Base-by-base conservation (phyloP, 2,113 vertebrate genomes). In the Pleuronectes platessa region DNA sequence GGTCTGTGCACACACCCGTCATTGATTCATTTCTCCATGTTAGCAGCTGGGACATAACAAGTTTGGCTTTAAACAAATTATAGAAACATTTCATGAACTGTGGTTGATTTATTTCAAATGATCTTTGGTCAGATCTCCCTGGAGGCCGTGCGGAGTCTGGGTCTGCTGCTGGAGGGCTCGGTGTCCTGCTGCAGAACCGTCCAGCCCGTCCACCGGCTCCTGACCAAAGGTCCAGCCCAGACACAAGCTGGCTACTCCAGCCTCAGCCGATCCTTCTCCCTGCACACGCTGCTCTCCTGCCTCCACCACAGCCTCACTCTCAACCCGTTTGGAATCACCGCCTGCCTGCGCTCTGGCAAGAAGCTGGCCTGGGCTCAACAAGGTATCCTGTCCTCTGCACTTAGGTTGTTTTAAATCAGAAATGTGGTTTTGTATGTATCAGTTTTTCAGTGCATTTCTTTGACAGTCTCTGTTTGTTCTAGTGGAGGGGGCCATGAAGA, bases 301-400 rank as follows among this genome's bases (percentile, higher is more conserved):
- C 88, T 99, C 75, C 94, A 93, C 45, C 84, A 91, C 47, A 87
- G 45, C 65, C 95, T 99, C 78, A 87, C 79, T 0, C 76, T 91
- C 17, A 98, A 97, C 79, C 98, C 98, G 9, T 95, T 97, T 71
- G 97, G 96, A 26, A 95, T 95, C n/a, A 95, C 94, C 0, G 92
- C 94, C 67, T 98, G 96, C 86, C 93, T 98, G 86, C 95, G 86
- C 70, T 95, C 96, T 0, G 97, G 97, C 45, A 98, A 94, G 92
- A 98, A 96, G 49, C 94, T 98, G 0, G 95, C 96, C 0, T 98
- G 98, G 98, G 97, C 96, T 12, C 95, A 97, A 63, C 96, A 97
- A 96, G 96, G 62, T 65, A 63, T 24, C 26, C 58, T 18, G 49
- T 58, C 55, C 5, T 27, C 15, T 24, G 54, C 10, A 17, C 1